Base-by-base conservation (phyloP, 2,888 invertebrate species). In the Halictus quadricinctus region DNA sequence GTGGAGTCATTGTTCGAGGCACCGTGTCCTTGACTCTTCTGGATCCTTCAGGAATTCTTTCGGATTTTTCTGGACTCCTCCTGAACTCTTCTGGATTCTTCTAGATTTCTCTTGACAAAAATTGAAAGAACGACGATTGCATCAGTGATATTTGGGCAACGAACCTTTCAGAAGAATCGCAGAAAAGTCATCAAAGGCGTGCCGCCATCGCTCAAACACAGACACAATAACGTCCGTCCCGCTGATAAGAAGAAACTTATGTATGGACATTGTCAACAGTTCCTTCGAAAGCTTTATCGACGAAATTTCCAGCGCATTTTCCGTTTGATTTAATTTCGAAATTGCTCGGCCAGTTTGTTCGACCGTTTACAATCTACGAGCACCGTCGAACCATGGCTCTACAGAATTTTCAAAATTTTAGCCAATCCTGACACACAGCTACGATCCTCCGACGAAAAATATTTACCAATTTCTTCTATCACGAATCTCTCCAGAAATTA, bases 181-280 rank as follows among this genome's bases (percentile, higher is more conserved):
- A 81, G 64, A 72, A 73, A 80, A 76, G 43, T 79, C 48, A 72
- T 81, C 86, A 86, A 86, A 86, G 86, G 74, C 86, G 72, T 0
- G 74, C 84, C 84, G 85, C 76, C 76, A 41, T 60, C 76, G 50
- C 41, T 36, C 78, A 54, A 72, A 29, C 72, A 72, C 58, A 48
- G 60, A 13, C 41, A 10, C 54, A 81, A 84, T 77, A 73, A 64
- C 41, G 79, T 84, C 86, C 78, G 75, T 74, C 70, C 69, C 41
- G 13, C n/a, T 48, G 81, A 84, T 77, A 76, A 84, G 76, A 18
- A 58, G 64, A 41, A 50, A 46, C 70, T 43, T 3, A 36, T 58
- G 73, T 36, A 36, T 36, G 76, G 50, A 75, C 70, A 76, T 76
- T 77, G 84, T 81, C 76, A 79, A 86, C 81, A 81, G 72, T 54